These are phyloP conservation scores for Hirudinaria manillensis DNA, from an alignment of 2,888 invertebrate species.

Conservation along the genomic window DNA sequence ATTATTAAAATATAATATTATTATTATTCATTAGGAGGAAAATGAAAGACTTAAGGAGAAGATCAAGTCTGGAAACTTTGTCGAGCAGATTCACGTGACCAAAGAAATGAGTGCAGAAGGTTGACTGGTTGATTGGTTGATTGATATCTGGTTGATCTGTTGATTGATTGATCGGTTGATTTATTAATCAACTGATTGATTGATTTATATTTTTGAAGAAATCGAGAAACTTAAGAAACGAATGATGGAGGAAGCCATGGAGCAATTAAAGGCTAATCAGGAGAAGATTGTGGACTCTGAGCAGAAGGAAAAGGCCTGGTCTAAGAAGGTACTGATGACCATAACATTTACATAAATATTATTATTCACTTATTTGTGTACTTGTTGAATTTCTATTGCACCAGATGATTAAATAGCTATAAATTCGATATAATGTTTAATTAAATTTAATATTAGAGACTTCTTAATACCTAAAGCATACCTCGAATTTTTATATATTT, in stretches of 20 bases:
- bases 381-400: no score
- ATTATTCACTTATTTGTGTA: neutral
- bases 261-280: conserved; percentile 52
- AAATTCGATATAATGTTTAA: neutral
- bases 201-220: conserved; percentile 42
- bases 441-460: neutral
- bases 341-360: neutral
- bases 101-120: conserved; percentile 31
- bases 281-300: conserved; percentile 43
- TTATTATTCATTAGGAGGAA: conserved; percentile 45
- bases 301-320: conserved; percentile 45
- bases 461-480: neutral
- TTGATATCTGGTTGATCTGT: neutral
- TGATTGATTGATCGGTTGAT: no score
- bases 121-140: neutral
- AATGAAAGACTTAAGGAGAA: conserved; percentile 51
- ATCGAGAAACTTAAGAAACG: conserved; percentile 48
- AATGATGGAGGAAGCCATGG: conserved; percentile 52
- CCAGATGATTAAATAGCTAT: neutral
- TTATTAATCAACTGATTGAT: no score
- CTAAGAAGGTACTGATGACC: conserved; percentile 47
- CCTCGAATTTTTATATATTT: no score
- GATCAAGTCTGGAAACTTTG: conserved; percentile 44
- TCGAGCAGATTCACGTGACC: conserved; percentile 16
- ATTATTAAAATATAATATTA: no score